Percentiles rank a stretch among this genome's conserved stretches.
These are phyloP conservation scores for Centropus unirufus DNA, from an alignment of 2,113 vertebrate genomes.

Conservation along the genomic window DNA sequence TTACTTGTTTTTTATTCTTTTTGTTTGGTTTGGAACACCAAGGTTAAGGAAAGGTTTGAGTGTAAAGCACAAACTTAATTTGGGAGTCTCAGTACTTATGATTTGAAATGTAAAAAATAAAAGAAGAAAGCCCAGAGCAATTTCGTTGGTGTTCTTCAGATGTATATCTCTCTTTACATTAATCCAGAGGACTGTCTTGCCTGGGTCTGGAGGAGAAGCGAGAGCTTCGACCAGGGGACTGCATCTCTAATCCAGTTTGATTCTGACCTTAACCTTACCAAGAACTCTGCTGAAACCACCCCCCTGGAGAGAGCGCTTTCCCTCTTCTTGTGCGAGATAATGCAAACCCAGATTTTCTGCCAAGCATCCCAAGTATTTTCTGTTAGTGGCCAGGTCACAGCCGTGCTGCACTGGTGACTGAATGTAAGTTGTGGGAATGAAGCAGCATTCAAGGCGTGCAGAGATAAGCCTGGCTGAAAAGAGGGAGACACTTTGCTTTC, in stretches of 20 bases:
- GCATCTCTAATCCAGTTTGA: background rate
- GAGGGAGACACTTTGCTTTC: background rate
- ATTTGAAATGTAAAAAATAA: background rate
- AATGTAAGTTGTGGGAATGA: background rate
- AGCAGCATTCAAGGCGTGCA: background rate
- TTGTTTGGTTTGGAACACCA: background rate
- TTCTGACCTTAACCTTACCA: background rate
- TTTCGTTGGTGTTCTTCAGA: background rate
- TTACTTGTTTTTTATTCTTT: background rate
- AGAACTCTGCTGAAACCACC: background rate
- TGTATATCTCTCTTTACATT: background rate
- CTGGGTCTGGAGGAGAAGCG: background rate
- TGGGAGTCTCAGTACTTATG: background rate
- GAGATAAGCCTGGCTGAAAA: background rate
- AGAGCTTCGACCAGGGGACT: background rate
- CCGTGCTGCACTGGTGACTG: background rate
- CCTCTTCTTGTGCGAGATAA: background rate
- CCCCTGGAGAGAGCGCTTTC: rapidly evolving
- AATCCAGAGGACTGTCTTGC: background rate
- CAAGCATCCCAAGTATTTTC: background rate
- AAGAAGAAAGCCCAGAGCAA: background rate
- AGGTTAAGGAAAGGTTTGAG: background rate
- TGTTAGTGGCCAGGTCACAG: background rate
- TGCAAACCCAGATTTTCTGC: background rate
- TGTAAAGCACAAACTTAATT: background rate